Base-by-base conservation (phyloP, 2,888 invertebrate species). In the Hartigia nigra region DNA sequence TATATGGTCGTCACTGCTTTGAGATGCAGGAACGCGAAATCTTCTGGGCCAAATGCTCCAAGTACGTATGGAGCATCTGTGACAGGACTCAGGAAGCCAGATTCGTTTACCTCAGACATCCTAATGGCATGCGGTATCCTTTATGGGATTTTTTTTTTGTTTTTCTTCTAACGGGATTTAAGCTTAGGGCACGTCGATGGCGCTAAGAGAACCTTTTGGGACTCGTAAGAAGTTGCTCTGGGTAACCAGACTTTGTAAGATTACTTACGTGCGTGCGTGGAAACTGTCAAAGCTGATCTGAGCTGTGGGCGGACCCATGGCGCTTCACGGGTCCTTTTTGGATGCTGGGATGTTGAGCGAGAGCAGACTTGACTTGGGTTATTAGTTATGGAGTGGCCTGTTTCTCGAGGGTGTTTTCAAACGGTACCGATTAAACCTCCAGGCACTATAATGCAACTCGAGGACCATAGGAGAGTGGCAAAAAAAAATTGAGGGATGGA, bases 261-360 rank as follows among this genome's bases (percentile, higher is more conserved):
- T 55, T 55, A 39, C 39, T 39, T 9, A 23, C 72, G 70, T 36
- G 81, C 82, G 81, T 81, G 83, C 81, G 87, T 88, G 87, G 87
- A 84, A 83, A 87, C 81, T 85, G 86, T 89, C 88, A 88, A 86
- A 74, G 79, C 80, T 82, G 81, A 84, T 85, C 82, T 55, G 23
- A 55, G n/a, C 39, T 81, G 86, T 86, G 86, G 88, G 87, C 86
- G 87, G 86, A 82, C 39, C 82, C 77, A 74, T 74, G 78, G 55
- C 72, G 55, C 70, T 31, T 70, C 31, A 34, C 69, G 23, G 70
- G 3, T 36, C 76, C 69, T 34, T 76, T n/a, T 72, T 23, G 35
- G 35, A 31, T 35, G 23, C 31, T 31, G 72, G 31, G 72, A 32
- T 32, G 12, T 72, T 72, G 72, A 72, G 72, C 72, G 72, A 72